Percentiles rank a stretch among this genome's conserved stretches.
These are phyloP conservation scores for Bombus pyrosoma DNA, from an alignment of 1,140 invertebrate genomes.

Conservation along the genomic window DNA sequence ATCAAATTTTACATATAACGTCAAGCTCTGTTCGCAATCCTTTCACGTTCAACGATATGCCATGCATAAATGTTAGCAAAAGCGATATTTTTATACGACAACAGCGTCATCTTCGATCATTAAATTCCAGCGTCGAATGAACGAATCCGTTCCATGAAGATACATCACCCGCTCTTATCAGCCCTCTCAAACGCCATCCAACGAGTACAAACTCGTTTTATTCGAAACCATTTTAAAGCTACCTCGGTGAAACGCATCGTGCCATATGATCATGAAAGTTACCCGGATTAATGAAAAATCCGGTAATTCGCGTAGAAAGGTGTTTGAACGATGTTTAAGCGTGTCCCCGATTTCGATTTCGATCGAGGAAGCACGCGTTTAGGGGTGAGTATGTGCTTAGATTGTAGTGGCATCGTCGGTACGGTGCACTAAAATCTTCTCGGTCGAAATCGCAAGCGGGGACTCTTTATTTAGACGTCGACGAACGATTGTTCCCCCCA, in stretches of 20 bases:
- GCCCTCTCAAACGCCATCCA: not conserved
- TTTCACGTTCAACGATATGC: not conserved
- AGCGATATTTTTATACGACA: not conserved
- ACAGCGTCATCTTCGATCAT: not conserved
- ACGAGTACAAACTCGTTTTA: not conserved
- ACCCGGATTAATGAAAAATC: not conserved
- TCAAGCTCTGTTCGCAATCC: not conserved
- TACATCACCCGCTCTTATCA: not conserved
- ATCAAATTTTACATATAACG: not conserved
- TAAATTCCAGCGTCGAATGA: not conserved
- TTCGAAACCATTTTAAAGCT: not conserved
- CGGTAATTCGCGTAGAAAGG: not conserved
- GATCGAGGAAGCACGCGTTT: not conserved
- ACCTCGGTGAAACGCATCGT: not conserved
- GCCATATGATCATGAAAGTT: not conserved
- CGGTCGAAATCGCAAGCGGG: not conserved
- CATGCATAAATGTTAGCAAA: not conserved
- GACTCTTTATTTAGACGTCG: slow-evolving; percentile 1
- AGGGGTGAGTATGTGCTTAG: not conserved
- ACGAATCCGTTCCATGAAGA: not conserved
- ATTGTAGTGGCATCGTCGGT: not conserved
- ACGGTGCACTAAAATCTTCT: not conserved
- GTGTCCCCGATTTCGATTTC: not conserved
- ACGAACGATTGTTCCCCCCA: slow-evolving; percentile 9
- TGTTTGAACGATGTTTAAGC: not conserved